Base-by-base conservation (phyloP, 2,797 vertebrate genomes). In the Momotus momota region DNA sequence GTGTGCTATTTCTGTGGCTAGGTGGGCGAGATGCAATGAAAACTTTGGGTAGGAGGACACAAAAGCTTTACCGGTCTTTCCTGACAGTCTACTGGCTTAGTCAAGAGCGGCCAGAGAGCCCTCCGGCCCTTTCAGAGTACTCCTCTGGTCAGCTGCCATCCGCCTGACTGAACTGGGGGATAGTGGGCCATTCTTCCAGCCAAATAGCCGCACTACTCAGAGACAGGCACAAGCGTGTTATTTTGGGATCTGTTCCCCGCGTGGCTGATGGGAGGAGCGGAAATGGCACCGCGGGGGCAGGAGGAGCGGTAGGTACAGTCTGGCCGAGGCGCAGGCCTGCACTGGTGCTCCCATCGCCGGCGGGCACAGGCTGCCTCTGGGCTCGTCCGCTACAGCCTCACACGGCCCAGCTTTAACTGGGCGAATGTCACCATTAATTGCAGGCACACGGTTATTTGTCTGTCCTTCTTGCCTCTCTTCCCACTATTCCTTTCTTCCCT, bases 111-210 rank as follows among this genome's bases (percentile, higher is more conserved):
- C 67, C 70, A 62, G 54, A 38, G 83, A 7, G 20, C 73, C 7
- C 77, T 81, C 55, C 13, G 0, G 60, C 12, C 5, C 27, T 75
- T 77, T 54, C 71, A 90, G 71, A 85, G 35, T 18, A 5, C 13
- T 65, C 66, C 33, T 45, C 84, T 87, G 74, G 92, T 87, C 43
- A 4, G 12, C 5, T 74, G 90, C 87, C 79, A 52, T 12, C 70
- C 1, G 0, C 81, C 91, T 92, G 89, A 23, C 85, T 21, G 52
- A 7, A 2, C 4, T 57, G 88, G 67, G 73, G 5, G 45, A 81
- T 61, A 87, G 82, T 41, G 82, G 71, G 71, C 67, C 71, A 67
- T 94, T 93, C 92, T 95, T 91, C 69, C 86, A 75, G 86, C 62
- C 60, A 2, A 60, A 71, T 0, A 45, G 65, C 90, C 6, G 67